Conservation (phyloP, 2,113 vertebrate genomes). For the Thalassoma bifasciatum region DNA sequence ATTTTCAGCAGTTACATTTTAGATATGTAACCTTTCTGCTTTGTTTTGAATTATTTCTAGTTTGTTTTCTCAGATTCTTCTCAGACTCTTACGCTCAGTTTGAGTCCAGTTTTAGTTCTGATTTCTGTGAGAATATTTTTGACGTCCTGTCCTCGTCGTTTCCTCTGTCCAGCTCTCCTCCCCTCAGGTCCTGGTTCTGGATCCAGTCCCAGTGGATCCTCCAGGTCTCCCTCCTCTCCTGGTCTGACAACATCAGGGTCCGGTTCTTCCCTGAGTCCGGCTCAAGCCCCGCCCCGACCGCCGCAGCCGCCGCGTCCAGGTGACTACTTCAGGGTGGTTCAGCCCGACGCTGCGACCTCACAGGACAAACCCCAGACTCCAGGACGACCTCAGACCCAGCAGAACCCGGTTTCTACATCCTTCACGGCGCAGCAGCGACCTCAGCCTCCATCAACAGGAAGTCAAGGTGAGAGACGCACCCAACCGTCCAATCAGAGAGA, state of each 20-base stretch:
- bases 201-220: conserved; percentile 13
- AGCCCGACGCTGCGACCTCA: not conserved
- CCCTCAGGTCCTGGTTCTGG: conserved; percentile 38
- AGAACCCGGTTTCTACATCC: not conserved
- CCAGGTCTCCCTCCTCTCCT: conserved; percentile 2
- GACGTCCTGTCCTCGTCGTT: not conserved
- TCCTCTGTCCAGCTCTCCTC: no score
- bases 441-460: conserved; percentile 7
- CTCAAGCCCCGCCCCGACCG: not conserved
- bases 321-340: conserved; percentile 1
- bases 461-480: conserved; percentile 34
- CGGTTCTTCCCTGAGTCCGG: not conserved
- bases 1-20: no score
- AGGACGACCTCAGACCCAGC: not conserved
- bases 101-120: no score
- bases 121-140: no score
- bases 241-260: not conserved
- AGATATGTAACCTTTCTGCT: no score
- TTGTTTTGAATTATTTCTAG: no score
- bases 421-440: conserved; percentile 19
- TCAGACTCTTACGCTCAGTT: no score
- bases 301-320: not conserved
- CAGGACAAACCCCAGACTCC: conserved; percentile 26
- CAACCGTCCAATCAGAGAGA: no score
- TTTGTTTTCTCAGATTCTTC: no score